A percentile compares a stretch with the other conserved stretches of the same genome.
These are phyloP conservation scores for Pseudotriccus pelzelni DNA, from an alignment of 2,797 vertebrate genomes.

Conservation along the genomic window DNA sequence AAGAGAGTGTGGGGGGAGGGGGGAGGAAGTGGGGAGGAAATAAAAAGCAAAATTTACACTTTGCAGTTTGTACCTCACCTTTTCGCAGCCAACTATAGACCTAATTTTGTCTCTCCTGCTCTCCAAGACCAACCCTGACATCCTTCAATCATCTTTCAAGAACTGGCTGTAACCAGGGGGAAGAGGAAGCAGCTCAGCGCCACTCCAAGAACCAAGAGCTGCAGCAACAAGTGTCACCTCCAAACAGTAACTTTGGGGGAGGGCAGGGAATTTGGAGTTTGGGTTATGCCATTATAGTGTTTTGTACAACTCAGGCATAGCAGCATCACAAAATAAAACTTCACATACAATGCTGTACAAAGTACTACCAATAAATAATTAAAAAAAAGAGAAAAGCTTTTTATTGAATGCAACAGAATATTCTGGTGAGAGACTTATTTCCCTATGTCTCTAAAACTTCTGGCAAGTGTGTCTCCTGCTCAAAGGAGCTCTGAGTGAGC, in stretches of 20 bases:
- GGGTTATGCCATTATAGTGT: not conserved
- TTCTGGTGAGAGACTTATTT: not conserved
- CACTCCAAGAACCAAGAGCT: not conserved
- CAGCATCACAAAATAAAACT: not conserved
- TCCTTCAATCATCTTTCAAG: not conserved
- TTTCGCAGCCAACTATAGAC: not conserved
- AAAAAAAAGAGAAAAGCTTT: not conserved
- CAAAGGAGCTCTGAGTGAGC: not conserved
- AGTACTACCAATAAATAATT: not conserved
- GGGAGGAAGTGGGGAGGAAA: not conserved
- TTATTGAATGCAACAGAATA: not conserved
- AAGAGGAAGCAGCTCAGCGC: not conserved
- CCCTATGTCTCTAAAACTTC: not conserved
- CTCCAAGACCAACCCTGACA: not conserved
- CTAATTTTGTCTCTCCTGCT: not conserved
- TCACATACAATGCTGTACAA: not conserved
- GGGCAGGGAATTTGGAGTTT: not conserved
- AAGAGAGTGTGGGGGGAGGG: fast-evolving
- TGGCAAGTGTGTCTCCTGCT: not conserved
- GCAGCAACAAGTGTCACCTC: not conserved
- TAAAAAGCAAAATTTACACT: not conserved
- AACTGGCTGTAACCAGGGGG: not conserved
- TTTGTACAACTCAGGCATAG: not conserved
- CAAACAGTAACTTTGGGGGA: not conserved
- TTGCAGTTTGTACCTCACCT: not conserved